These are phyloP conservation scores for Drosophila pegasa DNA, from an alignment of 2,888 invertebrate species.

Conservation along the genomic window DNA sequence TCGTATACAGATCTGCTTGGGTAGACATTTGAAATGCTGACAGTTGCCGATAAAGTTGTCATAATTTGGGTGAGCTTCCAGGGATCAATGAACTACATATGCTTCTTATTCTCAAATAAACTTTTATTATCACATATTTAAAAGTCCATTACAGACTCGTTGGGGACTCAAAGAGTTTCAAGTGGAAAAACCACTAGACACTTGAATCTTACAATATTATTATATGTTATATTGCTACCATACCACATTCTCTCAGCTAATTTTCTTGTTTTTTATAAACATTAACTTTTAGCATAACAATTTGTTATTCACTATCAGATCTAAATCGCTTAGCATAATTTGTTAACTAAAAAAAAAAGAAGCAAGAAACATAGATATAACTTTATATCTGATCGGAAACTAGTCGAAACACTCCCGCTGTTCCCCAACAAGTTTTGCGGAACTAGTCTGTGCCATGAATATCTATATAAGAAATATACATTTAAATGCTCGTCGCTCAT, in stretches of 20 bases:
- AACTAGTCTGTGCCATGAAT: slow-evolving; percentile 36
- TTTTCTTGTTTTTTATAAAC: background rate
- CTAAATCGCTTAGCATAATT: background rate
- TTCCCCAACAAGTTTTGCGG: slow-evolving; percentile 17
- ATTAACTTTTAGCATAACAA: background rate
- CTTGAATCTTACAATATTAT: slow-evolving; percentile 1
- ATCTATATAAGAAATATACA: slow-evolving; percentile 5
- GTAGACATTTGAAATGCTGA: slow-evolving; percentile 30
- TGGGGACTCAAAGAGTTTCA: slow-evolving; percentile 27
- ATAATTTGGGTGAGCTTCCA: slow-evolving; percentile 30
- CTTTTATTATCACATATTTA: slow-evolving; percentile 2
- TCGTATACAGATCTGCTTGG: slow-evolving; percentile 7
- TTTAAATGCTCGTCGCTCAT: slow-evolving; percentile 17
- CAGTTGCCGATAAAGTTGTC: slow-evolving; percentile 48
- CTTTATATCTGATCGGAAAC: background rate
- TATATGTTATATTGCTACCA: background rate
- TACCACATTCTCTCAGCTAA: background rate
- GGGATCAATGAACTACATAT: slow-evolving; percentile 50
- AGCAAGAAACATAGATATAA: too few relatives aligned
- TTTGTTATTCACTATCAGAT: background rate
- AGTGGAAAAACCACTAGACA: slow-evolving; percentile 18
- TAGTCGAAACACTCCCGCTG: slow-evolving; percentile 6
- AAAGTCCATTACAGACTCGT: slow-evolving; percentile 3
- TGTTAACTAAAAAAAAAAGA: too few relatives aligned
- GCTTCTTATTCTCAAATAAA: background rate